These are phyloP conservation scores for Phalloptychus januarius DNA, from an alignment of 2,797 vertebrate species.

Conservation along the genomic window DNA sequence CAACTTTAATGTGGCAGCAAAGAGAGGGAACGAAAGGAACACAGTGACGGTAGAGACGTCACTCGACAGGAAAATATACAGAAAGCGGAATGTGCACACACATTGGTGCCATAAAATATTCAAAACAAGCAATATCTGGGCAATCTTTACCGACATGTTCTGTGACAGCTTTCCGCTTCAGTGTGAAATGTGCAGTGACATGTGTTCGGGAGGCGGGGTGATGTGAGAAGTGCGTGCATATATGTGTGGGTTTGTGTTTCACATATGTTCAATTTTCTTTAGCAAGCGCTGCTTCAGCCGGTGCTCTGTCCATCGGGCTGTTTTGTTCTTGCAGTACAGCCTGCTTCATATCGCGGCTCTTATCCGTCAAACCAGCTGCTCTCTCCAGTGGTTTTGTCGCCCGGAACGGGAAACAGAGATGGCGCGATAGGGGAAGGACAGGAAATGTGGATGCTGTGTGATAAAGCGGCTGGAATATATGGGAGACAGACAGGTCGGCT, in stretches of 20 bases:
- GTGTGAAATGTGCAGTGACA: conserved; percentile 69
- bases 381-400: neutral
- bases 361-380: conserved; percentile 32
- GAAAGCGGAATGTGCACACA: neutral
- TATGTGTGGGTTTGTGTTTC: conserved; percentile 15
- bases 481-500: conserved; percentile 59
- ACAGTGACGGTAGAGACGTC: conserved; percentile 28
- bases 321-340: conserved; percentile 19
- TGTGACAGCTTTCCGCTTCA: conserved; percentile 39
- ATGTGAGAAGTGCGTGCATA: conserved; percentile 26
- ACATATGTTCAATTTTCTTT: conserved; percentile 43
- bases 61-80: conserved; percentile 26
- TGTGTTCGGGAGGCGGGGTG: conserved; percentile 63
- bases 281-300: conserved; percentile 7
- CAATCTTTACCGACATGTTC: conserved; percentile 55
- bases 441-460: conserved; percentile 63
- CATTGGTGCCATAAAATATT: conserved; percentile 6
- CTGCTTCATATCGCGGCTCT: conserved; percentile 33
- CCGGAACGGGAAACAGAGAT: conserved; percentile 39
- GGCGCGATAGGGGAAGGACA: conserved; percentile 41
- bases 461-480: conserved; percentile 67
- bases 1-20: conserved; percentile 24
- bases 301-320: conserved; percentile 10
- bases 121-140: conserved; percentile 56
- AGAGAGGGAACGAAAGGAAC: conserved; percentile 6